A percentile compares a stretch with the other conserved stretches of the same genome.
These are phyloP conservation scores for Tinamus guttatus DNA, from an alignment of 2,113 vertebrate genomes.

Conservation along the genomic window DNA sequence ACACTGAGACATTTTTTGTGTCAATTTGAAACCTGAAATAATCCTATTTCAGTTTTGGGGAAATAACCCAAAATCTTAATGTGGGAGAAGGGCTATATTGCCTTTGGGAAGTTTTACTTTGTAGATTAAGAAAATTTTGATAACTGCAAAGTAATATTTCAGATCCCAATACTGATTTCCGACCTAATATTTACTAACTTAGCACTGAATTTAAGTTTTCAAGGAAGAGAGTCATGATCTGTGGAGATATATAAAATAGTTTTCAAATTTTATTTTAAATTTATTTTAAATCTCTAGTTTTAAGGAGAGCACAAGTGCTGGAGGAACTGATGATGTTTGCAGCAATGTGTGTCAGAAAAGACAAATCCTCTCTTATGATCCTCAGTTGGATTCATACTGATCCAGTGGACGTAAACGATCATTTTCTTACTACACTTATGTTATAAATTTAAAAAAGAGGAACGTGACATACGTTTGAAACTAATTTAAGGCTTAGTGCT, in stretches of 20 bases:
- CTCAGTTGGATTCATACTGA: not conserved
- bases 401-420: not conserved
- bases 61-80: not conserved
- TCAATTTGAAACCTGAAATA: not conserved
- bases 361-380: not conserved
- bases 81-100: not conserved
- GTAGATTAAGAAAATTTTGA: not conserved
- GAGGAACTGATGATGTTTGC: not conserved
- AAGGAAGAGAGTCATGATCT: not conserved
- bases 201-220: not conserved
- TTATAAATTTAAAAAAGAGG: not conserved
- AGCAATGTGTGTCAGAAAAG: not conserved
- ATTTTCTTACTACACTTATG: not conserved
- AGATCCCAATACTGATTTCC: not conserved
- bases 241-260: not conserved
- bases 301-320: not conserved
- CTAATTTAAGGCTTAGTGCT: not conserved
- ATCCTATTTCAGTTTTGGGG: not conserved
- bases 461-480: not conserved
- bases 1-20: not conserved
- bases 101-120: not conserved
- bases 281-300: no score
- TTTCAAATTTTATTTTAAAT: no score
- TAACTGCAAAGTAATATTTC: not conserved
- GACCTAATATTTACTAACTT: not conserved